A percentile compares a stretch with the other conserved stretches of the same genome.
phyloP scores from a whole-genome alignment of 2,113 vertebrate species.

The Megaceryle maxima region DNA sequence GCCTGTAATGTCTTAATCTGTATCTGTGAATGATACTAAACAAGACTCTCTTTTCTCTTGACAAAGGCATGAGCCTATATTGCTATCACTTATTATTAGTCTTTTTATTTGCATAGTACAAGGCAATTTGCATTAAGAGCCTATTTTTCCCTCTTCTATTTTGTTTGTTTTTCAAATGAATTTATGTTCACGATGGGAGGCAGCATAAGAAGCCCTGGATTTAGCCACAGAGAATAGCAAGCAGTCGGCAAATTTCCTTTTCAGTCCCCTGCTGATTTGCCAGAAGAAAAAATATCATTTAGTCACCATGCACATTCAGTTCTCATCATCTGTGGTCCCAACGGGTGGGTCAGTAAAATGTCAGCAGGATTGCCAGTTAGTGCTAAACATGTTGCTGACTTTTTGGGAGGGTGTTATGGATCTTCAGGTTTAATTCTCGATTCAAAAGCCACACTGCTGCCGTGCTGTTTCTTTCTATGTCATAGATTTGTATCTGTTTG shows the following conservation, averaged over 20 bases:
- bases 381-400: not conserved
- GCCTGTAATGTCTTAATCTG: not conserved
- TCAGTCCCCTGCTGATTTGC: not conserved
- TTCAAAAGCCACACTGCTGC: not conserved
- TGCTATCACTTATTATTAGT: not conserved
- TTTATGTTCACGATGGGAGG: not conserved
- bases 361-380: not conserved
- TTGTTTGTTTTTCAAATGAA: constrained; percentile 35
- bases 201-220: not conserved
- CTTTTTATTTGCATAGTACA: not conserved
- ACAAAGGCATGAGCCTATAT: not conserved
- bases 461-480: not conserved
- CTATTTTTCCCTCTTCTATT: not conserved
- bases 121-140: constrained; percentile 10
- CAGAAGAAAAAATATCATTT: not conserved
- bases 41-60: not conserved
- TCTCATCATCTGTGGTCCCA: not conserved
- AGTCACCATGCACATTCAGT: not conserved
- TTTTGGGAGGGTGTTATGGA: rapidly evolving
- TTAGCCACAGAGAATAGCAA: constrained; percentile 3
- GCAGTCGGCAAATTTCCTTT: not conserved
- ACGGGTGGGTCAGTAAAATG: not conserved
- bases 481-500: not conserved
- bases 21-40: not conserved
- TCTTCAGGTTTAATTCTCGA: not conserved